phyloP scores from a whole-genome alignment of 2,113 vertebrate genomes.

The Eublepharis macularius region DNA sequence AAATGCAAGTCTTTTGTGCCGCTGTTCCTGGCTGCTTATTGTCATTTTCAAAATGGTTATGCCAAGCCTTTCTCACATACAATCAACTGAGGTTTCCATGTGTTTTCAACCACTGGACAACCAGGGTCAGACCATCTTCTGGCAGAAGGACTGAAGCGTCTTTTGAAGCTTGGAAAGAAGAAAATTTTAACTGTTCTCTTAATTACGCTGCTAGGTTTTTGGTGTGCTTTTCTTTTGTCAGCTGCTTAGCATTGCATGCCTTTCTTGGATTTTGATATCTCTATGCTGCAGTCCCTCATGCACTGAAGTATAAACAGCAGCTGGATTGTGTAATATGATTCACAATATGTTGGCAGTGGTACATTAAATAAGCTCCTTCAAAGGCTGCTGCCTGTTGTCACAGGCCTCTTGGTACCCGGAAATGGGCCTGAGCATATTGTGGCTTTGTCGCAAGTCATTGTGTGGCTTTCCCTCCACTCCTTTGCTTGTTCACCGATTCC shows the following conservation, averaged over 20 bases:
- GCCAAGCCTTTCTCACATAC: not conserved
- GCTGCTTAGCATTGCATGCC: not conserved
- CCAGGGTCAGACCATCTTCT: not conserved
- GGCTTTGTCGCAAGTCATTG: constrained; percentile 3
- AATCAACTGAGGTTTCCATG: not conserved
- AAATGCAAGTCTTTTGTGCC: not conserved
- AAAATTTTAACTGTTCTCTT: not conserved
- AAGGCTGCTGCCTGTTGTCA: constrained; percentile 18
- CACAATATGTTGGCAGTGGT: constrained; percentile 14
- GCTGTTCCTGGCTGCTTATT: not conserved
- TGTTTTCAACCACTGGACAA: not conserved
- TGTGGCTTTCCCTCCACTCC: not conserved
- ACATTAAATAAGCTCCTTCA: constrained; percentile 24
- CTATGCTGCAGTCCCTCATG: not conserved
- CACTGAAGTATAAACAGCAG: constrained; percentile 1
- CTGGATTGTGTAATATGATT: not conserved
- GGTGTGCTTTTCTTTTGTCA: not conserved
- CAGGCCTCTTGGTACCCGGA: not conserved
- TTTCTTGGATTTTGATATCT: constrained; percentile 14
- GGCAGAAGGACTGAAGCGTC: not conserved
- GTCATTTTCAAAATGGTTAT: not conserved
- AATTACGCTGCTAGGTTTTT: not conserved
- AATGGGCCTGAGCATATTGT: not conserved
- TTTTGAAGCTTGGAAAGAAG: not conserved
- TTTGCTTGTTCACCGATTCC: constrained; percentile 34